Base-by-base conservation (phyloP, 2,797 vertebrate species). In the Acestrorhynchus altus region DNA sequence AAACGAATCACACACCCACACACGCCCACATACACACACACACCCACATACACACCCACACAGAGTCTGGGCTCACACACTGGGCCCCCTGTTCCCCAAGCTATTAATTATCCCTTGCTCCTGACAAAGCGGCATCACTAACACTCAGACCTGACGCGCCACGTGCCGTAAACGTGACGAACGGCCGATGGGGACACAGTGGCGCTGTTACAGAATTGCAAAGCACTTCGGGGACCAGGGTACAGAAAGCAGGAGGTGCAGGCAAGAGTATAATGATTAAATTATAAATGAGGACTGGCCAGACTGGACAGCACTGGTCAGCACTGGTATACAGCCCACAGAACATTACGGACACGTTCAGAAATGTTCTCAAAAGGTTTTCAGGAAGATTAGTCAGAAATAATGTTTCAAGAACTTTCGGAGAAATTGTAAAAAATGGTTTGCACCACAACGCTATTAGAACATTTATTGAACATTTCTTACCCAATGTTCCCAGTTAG, bases 81-180 rank as follows among this genome's bases (percentile, higher is more conserved):
- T 65, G 72, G 28, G 44, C 52, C 31, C 75, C 61, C 35, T 39
- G 63, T 28, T 77, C 81, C 81, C 78, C 56, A 42, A 44, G 74
- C 78, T 77, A 83, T 83, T 80, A 77, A 83, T 83, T 83, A 80
- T 80, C 42, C 65, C 31, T 16, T 52, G 24, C 35, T 44, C 69
- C 60, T 35, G 74, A 77, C 74, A 70, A 31, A 0, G 18, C 56
- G 61, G 61, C 76, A 79, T 76, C 16, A 42, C 76, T 16, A 13
- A 24, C 52, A 8, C 24, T 54, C 28, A 72, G 68, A 13, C 54
- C 54, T 57, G 54, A 28, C 71, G 4, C 24, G 39, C 49, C 16
- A 28, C 52, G n/a, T 47, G 24, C 54, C 52, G 65, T 70, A 69
- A 71, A 68, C 64, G 24, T 56, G 70, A 73, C 69, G 46, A 66